Evolutionary conservation across 2,888 invertebrate species (phyloP).

Genomic region (Steinernema carpocapsae): DNA sequence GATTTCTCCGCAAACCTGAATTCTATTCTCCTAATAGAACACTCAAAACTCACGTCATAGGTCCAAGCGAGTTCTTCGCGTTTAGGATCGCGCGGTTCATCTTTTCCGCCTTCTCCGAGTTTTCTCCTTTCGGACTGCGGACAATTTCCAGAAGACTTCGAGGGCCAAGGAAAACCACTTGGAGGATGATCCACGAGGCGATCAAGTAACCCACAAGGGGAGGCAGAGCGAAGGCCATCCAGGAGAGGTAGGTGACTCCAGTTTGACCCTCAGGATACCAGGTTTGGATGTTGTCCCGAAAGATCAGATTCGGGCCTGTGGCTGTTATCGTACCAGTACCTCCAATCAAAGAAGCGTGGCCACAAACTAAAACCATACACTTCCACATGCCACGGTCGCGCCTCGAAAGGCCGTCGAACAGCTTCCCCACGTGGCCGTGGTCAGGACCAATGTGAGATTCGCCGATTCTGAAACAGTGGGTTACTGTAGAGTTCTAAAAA

Average conservation of each 20-base stretch:
- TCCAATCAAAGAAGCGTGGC: conserved; percentile 56
- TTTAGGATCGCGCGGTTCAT: conserved; percentile 48
- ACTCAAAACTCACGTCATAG: conserved; percentile 48
- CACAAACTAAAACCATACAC: conserved; percentile 57
- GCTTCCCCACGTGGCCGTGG: background rate
- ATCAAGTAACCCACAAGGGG: conserved; percentile 59
- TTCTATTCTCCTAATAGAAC: too few relatives aligned
- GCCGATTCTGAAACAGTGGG: background rate
- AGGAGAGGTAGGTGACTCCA: conserved; percentile 54
- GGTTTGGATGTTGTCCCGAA: conserved; percentile 40
- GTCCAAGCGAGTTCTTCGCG: conserved; percentile 53
- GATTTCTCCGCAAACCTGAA: conserved; percentile 57
- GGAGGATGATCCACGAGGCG: conserved; percentile 57
- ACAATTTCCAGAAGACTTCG: conserved; percentile 48
- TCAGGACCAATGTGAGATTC: background rate
- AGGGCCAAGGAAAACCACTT: conserved; percentile 47
- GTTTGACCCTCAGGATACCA: conserved; percentile 53
- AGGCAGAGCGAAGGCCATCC: conserved; percentile 60
- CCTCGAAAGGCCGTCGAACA: background rate
- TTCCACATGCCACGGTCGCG: conserved; percentile 51
- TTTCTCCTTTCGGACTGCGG: conserved; percentile 47
- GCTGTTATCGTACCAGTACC: conserved; percentile 61
- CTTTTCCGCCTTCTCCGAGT: conserved; percentile 47
- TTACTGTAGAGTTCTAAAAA: too few relatives aligned
- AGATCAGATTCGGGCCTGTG: conserved; percentile 58